A percentile compares a stretch with the other conserved stretches of the same genome.
phyloP scores from a whole-genome alignment of 2,113 vertebrate genomes.

The Pitta sordida region DNA sequence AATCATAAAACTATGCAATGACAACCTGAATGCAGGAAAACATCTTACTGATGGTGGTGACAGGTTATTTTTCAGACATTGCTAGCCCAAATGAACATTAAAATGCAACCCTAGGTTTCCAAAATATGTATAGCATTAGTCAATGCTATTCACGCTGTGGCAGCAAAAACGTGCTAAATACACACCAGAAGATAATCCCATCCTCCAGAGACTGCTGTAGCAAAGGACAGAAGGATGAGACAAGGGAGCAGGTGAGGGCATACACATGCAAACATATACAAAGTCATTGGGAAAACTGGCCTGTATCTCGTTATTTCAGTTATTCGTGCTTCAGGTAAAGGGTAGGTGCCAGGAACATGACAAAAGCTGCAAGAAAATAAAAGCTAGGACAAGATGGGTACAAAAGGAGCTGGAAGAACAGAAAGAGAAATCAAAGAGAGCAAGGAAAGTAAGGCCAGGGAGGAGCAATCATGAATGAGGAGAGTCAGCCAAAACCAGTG shows the following conservation, averaged over 20 bases:
- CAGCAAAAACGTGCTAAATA: not conserved
- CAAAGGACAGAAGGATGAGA: not conserved
- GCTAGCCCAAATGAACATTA: not conserved
- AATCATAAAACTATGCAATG: not conserved
- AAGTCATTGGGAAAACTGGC: not conserved
- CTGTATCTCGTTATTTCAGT: not conserved
- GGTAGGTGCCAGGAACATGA: not conserved
- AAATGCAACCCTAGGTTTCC: not conserved
- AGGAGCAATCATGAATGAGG: not conserved
- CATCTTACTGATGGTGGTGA: not conserved
- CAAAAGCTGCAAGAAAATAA: not conserved
- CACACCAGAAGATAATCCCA: conserved; percentile 8
- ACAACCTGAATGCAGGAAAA: not conserved
- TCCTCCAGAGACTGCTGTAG: not conserved
- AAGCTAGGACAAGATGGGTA: not conserved
- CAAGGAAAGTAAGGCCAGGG: not conserved
- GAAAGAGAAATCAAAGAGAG: not conserved
- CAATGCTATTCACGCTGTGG: not conserved
- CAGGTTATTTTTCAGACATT: not conserved
- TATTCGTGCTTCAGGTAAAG: not conserved
- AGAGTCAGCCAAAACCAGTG: not conserved
- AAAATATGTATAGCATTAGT: not conserved
- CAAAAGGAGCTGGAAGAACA: not conserved
- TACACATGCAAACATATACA: not conserved
- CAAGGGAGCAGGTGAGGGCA: not conserved